Evolutionary conservation across 1,140 invertebrate species (phyloP).

Genomic region (Sarcophaga bullata): DNA sequence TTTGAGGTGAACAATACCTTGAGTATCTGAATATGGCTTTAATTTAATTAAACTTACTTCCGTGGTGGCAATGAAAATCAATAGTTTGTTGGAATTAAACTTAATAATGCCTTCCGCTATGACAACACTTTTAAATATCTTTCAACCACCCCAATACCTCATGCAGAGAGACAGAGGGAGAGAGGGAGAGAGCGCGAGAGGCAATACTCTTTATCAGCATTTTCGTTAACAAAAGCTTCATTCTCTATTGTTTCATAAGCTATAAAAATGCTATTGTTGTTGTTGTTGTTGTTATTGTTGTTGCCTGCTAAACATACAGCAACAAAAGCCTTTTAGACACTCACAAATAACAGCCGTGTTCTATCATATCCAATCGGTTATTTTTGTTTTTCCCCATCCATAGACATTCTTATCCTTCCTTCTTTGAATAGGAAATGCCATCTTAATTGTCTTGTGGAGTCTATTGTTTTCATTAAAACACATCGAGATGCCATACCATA

Average conservation of each 20-base stretch:
- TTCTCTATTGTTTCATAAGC: not conserved
- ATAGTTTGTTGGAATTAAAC: no score
- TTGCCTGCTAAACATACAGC: not conserved
- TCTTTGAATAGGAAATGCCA: conserved; percentile 25
- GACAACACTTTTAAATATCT: no score
- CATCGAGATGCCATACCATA: not conserved
- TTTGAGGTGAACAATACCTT: no score
- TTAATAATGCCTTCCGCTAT: no score
- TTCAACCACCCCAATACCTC: no score
- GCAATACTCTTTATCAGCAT: not conserved
- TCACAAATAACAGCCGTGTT: conserved; percentile 10
- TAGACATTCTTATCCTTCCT: conserved; percentile 26
- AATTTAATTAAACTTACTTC: no score
- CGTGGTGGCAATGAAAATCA: no score
- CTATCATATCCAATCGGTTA: conserved; percentile 30
- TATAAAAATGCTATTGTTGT: not conserved
- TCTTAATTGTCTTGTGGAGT: conserved; percentile 35
- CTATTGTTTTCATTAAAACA: conserved; percentile 27
- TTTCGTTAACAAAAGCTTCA: not conserved
- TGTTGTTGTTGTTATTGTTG: not conserved
- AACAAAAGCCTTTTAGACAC: not conserved
- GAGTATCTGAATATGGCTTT: no score
- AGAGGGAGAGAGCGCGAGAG: no score
- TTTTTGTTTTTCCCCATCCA: not conserved
- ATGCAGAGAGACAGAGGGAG: no score